phyloP scores from a whole-genome alignment of 2,797 vertebrate species.

The Anguilla marmorata region DNA sequence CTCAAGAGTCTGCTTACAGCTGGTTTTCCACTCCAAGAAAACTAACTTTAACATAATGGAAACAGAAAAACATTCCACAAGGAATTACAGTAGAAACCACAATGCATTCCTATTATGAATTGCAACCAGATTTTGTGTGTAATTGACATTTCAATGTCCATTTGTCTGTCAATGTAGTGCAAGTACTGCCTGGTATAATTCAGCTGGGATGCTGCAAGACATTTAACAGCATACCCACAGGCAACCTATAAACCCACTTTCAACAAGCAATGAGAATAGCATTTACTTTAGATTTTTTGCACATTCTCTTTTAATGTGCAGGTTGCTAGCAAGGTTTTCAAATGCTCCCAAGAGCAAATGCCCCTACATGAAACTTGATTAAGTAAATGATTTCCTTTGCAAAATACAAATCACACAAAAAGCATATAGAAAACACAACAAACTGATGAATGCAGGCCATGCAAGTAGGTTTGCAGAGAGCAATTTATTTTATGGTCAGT shows the following conservation, averaged over 20 bases:
- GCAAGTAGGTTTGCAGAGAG: not conserved
- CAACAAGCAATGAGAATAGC: slow-evolving; percentile 17
- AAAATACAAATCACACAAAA: not conserved
- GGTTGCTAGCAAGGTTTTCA: not conserved
- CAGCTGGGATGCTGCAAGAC: slow-evolving; percentile 27
- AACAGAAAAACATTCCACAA: not conserved
- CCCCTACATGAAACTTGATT: not conserved
- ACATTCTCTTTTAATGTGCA: not conserved
- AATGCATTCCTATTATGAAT: not conserved
- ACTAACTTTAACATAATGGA: not conserved
- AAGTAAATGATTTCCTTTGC: not conserved
- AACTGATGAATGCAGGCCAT: not conserved
- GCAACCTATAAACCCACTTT: slow-evolving; percentile 35
- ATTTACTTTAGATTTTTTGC: not conserved
- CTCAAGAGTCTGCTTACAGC: not conserved
- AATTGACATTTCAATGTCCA: slow-evolving; percentile 3
- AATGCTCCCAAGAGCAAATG: not conserved
- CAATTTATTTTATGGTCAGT: slow-evolving; percentile 13
- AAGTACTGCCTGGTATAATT: slow-evolving; percentile 4
- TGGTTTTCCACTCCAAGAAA: not conserved
- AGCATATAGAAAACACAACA: not conserved
- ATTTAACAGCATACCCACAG: slow-evolving; percentile 22
- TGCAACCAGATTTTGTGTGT: not conserved
- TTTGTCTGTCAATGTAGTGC: slow-evolving; percentile 14
- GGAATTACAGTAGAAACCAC: not conserved